Conservation (phyloP, 2,888 invertebrate species). For the Eupithecia subfuscata region DNA sequence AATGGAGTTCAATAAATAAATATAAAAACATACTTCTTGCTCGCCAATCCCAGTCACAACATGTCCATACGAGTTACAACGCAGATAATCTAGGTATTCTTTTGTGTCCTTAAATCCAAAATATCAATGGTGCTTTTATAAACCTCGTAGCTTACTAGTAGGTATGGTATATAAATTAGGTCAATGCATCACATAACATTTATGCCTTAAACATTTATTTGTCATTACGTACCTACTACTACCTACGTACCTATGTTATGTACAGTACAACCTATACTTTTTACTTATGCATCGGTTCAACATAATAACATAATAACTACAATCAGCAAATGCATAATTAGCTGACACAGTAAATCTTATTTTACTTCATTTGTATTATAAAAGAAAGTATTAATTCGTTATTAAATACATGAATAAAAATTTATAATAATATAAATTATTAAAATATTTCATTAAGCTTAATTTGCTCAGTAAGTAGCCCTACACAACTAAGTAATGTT, state of each 20-base stretch:
- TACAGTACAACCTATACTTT: background rate
- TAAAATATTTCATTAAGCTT: background rate
- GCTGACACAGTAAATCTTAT: background rate
- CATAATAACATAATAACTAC: background rate
- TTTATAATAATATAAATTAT: no score
- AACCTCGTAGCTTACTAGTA: background rate
- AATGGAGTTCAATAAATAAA: conserved; percentile 32
- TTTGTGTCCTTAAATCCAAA: conserved; percentile 22
- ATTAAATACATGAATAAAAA: no score
- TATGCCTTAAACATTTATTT: background rate
- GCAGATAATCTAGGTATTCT: conserved; percentile 34
- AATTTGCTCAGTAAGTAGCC: background rate
- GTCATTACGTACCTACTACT: background rate
- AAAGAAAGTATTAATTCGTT: background rate
- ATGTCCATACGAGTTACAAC: conserved; percentile 51
- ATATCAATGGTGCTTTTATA: background rate
- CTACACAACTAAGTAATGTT: background rate
- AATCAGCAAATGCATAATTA: background rate
- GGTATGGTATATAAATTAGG: background rate
- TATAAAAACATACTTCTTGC: conserved; percentile 32
- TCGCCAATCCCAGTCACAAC: conserved; percentile 49
- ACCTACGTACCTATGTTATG: background rate
- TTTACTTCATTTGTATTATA: background rate
- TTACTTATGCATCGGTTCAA: background rate
- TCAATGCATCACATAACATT: background rate